Evolutionary conservation across 2,113 vertebrate species (phyloP).

Genomic region (Triplophysa tibetana): DNA sequence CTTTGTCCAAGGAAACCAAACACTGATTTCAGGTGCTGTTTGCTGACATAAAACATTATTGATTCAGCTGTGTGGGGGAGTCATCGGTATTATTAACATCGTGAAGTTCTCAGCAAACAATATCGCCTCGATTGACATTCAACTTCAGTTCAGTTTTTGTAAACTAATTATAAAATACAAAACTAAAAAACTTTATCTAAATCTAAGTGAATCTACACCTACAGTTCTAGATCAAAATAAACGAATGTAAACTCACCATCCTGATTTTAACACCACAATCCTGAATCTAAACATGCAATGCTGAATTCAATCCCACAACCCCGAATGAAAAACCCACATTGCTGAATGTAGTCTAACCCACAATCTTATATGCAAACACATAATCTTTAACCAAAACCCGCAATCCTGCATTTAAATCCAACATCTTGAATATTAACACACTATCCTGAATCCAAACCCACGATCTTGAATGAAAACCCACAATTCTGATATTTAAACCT

Average conservation of each 20-base stretch:
- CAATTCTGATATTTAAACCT: too few species aligned
- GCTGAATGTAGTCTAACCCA: neutral
- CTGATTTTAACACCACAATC: neutral
- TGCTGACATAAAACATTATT: conserved; percentile 36
- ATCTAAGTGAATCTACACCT: too few species aligned
- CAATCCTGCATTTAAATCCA: neutral
- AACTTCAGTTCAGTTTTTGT: neutral
- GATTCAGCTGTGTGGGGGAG: conserved; percentile 4
- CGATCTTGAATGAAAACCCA: neutral
- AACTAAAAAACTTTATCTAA: neutral
- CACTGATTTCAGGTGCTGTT: conserved; percentile 26
- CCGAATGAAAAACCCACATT: neutral
- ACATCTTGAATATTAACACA: neutral
- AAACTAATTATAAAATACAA: neutral
- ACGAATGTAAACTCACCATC: neutral
- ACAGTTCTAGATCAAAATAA: too few species aligned
- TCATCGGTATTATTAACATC: neutral
- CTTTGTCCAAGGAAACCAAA: conserved; percentile 27
- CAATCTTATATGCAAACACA: neutral
- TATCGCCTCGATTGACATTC: neutral
- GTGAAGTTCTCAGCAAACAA: neutral
- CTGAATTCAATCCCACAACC: neutral
- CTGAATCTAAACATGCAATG: neutral
- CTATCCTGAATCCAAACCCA: neutral
- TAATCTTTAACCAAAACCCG: too few species aligned